Base-by-base conservation (phyloP, 2,113 vertebrate species). In the Microtus pennsylvanicus region DNA sequence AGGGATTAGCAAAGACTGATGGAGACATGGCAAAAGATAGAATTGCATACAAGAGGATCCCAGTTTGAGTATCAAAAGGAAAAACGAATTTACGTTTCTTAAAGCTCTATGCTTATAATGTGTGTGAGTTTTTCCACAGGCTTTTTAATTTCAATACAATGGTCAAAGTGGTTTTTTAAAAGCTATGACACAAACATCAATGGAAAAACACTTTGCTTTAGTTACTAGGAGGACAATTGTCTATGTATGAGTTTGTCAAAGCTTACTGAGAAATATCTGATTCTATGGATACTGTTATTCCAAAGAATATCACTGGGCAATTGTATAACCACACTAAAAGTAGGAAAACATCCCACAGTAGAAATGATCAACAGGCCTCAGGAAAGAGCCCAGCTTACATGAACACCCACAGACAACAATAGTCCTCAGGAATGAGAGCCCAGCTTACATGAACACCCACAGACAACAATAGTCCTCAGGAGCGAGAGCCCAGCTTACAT, bases 151-250 rank as follows among this genome's bases (percentile, higher is more conserved):
- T 93, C 52, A 92, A 50, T 35, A 80, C 19, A 24, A 93, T 74
- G 42, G 77, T 69, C 74, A 75, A 8, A 85, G 21, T 87, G 26
- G 74, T 58, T 58, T 55, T 80, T 75, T 80, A 26, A 87, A 77
- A 65, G 7, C 22, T 95, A 50, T 69, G 22, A 81, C 72, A 90
- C 13, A 52, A 89, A 35, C 13, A 76, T 10, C 35, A 35, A 94
- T 92, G 24, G 24, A n/a, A 55, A 75, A 38, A 77, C 9, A 63
- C 76, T 97, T 83, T 91, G 91, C 33, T 91, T 83, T 90, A 70
- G 19, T 17, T 77, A 26, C 90, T 90, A 96, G 35, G 5, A 93
- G 35, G 7, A 93, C 11, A 58, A 82, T 9, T 55, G 28, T 72
- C 45, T 74, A 17, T 50, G 10, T 86, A 38, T 45, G 76, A 47